Conservation (phyloP, 2,888 invertebrate species). For the Pherbina coryleti region DNA sequence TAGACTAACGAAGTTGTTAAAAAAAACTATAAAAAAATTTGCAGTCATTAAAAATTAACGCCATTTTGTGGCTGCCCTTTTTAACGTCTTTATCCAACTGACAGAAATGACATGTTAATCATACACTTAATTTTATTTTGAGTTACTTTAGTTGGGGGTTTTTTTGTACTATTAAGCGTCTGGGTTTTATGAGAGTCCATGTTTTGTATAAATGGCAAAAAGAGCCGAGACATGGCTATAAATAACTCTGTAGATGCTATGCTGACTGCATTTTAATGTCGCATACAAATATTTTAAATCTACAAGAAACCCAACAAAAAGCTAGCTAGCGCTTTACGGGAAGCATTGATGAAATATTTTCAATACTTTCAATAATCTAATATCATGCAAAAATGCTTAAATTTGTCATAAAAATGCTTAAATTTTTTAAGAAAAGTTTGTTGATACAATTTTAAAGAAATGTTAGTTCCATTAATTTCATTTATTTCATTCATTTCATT, state of each 20-base stretch:
- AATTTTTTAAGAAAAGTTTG: too few species aligned
- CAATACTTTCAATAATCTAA: too few species aligned
- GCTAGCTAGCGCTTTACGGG: too few species aligned
- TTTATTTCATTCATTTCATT: too few species aligned
- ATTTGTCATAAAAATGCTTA: too few species aligned
- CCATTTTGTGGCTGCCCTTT: background rate
- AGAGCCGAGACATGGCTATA: background rate
- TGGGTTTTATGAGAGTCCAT: background rate
- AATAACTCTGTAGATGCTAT: slow-evolving; percentile 5
- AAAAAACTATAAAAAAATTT: background rate
- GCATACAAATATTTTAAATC: background rate
- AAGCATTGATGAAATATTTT: too few species aligned
- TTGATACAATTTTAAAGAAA: too few species aligned
- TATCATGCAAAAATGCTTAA: too few species aligned
- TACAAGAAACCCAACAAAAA: too few species aligned
- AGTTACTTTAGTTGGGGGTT: background rate
- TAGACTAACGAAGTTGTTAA: background rate
- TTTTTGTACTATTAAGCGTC: background rate
- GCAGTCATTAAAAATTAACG: background rate
- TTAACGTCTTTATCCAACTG: background rate
- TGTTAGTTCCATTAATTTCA: too few species aligned
- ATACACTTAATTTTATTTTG: background rate
- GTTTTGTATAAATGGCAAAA: background rate
- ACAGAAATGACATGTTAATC: background rate
- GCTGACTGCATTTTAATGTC: slow-evolving; percentile 28